Conservation (phyloP, 2,113 vertebrate genomes). For the Bufo gargarizans region DNA sequence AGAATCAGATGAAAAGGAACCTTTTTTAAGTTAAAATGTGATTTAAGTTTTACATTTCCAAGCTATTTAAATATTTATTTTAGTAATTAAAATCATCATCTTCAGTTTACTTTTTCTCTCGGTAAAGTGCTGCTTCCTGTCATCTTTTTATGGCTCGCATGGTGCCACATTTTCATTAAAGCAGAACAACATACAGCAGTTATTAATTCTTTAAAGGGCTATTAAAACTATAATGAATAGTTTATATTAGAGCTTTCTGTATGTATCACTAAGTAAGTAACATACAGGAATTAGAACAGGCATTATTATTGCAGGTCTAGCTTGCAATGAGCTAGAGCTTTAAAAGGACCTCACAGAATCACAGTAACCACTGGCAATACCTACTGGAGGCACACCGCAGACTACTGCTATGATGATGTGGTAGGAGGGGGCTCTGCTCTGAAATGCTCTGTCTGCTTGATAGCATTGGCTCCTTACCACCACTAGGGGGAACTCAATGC, state of each 20-base stretch:
- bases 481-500: no score
- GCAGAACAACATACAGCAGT: neutral
- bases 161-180: conserved; percentile 31
- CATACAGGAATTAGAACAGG: neutral
- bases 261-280: conserved; percentile 16
- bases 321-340: neutral
- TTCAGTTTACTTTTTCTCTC: neutral
- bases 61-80: conserved; percentile 27
- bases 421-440: no score
- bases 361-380: no score
- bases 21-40: conserved; percentile 9
- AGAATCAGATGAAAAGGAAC: neutral
- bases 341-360: neutral
- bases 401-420: no score
- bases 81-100: conserved; percentile 34
- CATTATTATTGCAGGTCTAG: neutral
- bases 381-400: no score
- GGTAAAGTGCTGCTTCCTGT: conserved; percentile 10
- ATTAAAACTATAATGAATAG: conserved; percentile 11
- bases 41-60: conserved; percentile 7
- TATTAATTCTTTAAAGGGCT: conserved; percentile 28
- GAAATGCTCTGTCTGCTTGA: no score
- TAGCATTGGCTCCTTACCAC: no score
- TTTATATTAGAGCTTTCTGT: conserved; percentile 25
- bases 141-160: conserved; percentile 28